Conservation (phyloP, 92 coral and sea anemone species). For the Zoanthus sansibaricus region DNA sequence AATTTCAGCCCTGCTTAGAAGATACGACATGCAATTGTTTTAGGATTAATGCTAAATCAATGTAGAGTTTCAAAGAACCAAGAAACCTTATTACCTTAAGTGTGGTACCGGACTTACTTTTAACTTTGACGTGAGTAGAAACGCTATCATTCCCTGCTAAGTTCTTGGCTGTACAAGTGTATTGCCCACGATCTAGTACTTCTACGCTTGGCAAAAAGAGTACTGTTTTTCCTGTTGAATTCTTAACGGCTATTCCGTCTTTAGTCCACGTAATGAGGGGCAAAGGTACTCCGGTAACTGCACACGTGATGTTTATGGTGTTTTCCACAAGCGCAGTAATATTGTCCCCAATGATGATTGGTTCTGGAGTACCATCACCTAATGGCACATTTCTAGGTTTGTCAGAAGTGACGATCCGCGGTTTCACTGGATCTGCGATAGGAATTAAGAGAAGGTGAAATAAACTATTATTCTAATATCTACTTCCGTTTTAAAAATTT, state of each 20-base stretch:
- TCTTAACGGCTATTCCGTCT: constrained; percentile 19
- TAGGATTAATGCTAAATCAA: too few species aligned
- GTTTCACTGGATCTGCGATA: constrained; percentile 27
- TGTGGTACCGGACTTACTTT: constrained; percentile 46
- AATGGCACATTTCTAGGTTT: constrained; percentile 25
- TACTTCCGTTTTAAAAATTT: not conserved
- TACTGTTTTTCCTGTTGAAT: not conserved
- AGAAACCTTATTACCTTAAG: too few species aligned
- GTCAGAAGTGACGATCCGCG: constrained; percentile 9
- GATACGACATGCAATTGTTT: too few species aligned
- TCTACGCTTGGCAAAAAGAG: not conserved
- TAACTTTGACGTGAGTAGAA: constrained; percentile 53
- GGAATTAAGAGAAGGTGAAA: not conserved
- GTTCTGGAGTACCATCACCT: constrained; percentile 29
- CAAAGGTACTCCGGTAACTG: constrained; percentile 13
- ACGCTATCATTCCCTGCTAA: constrained; percentile 72
- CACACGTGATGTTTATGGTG: not conserved
- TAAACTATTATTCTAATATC: not conserved
- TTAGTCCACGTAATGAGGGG: constrained; percentile 24
- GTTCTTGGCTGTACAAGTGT: constrained; percentile 67
- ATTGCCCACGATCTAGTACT: constrained; percentile 10
- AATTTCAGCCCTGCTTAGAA: too few species aligned
- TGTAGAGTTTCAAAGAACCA: too few species aligned
- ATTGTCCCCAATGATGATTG: constrained; percentile 18
- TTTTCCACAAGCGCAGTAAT: constrained; percentile 28